A percentile compares a stretch with the other conserved stretches of the same genome.
phyloP scores from a whole-genome alignment of 2,797 vertebrate species.

The Eurystomus glaucurus region DNA sequence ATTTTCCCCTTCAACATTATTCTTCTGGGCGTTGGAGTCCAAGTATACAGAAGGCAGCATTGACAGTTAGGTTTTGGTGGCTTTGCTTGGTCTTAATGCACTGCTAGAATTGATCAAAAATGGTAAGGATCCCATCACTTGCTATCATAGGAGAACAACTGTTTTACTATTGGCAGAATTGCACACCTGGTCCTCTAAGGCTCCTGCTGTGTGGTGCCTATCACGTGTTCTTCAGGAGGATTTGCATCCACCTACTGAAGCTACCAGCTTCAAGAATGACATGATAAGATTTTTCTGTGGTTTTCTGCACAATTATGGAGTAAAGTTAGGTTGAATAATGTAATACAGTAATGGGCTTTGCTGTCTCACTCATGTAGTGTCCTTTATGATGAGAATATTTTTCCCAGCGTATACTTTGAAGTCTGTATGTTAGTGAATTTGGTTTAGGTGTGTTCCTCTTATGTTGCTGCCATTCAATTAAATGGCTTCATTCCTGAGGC shows the following conservation, averaged over 20 bases:
- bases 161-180: background rate
- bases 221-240: background rate
- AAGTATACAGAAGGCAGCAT: background rate
- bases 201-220: background rate
- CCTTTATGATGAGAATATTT: background rate
- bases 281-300: background rate
- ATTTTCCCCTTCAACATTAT: background rate
- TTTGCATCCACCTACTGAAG: background rate
- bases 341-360: background rate
- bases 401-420: background rate
- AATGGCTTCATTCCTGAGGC: background rate
- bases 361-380: background rate
- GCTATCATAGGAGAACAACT: background rate
- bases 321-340: background rate
- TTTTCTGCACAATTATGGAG: background rate
- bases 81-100: background rate
- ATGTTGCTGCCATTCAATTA: background rate
- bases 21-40: background rate
- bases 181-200: background rate
- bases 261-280: background rate
- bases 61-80: background rate
- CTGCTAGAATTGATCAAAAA: background rate
- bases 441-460: background rate
- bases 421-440: background rate
- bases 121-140: background rate